Base-by-base conservation (phyloP, 2,113 vertebrate genomes). In the Hiodon tergisus region DNA sequence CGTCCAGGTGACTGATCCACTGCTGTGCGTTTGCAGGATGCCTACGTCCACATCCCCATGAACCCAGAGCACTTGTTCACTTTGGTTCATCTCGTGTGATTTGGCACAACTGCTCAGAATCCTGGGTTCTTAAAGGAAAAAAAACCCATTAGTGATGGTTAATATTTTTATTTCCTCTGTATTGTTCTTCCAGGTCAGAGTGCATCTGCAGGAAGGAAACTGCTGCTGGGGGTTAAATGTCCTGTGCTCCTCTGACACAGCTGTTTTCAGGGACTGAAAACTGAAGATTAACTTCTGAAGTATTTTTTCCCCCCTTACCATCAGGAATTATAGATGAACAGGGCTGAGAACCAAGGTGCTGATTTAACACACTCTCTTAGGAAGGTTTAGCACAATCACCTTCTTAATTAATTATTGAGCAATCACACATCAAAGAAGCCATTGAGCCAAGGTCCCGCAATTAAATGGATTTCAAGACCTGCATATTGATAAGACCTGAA, bases 331-430 rank as follows among this genome's bases (percentile, higher is more conserved):
- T 61, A 52, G 62, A 55, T 79, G 62, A 70, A 73, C 78, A 55
- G 61, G 52, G 52, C 72, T 53, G 58, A 73, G 61, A 62, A 52
- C 8, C 11, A 69, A 60, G 16, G 67, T 55, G 57, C n/a, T 76
- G 72, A 66, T 77, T 65, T 67, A 72, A 58, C 84, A 66, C 67
- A 81, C 82, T 77, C 73, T 73, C 77, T 81, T 79, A 81, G 72
- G 75, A 72, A 51, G 5, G 48, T 72, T 67, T 81, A 81, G 74
- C 75, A 77, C 71, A 74, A 79, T 58, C 60, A 51, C 63, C 67
- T 80, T 31, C 67, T 68, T 77, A 79, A 83, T 79, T 81, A 71
- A 78, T 80, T 86, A 81, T 83, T 83, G 85, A 85, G 76, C 73
- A 63, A 66, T 75, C 73, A 79, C 59, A 62, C 66, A 75, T 77